A percentile compares a stretch with the other conserved stretches of the same genome.
phyloP scores from a whole-genome alignment of 1,140 invertebrate genomes.

The Centruroides vittatus region DNA sequence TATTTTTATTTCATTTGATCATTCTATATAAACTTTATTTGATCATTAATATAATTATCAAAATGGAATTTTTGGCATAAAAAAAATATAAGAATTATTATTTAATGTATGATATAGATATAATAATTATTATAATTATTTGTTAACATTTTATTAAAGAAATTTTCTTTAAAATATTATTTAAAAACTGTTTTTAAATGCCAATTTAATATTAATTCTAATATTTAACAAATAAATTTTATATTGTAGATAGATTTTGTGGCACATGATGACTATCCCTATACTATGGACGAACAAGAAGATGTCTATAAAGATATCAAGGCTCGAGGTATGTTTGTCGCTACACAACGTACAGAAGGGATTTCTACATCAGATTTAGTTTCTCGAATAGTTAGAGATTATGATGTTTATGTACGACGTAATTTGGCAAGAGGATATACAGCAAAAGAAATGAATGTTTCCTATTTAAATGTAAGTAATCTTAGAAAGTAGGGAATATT shows the following conservation, averaged over 20 bases:
- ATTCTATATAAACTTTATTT: no score
- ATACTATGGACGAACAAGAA: constrained; percentile 44
- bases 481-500: neutral
- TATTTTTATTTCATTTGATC: no score
- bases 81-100: no score
- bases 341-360: constrained; percentile 72
- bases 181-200: no score
- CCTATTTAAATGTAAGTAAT: constrained; percentile 66
- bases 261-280: constrained; percentile 96
- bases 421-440: constrained; percentile 94
- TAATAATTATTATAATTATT: no score
- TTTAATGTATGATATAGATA: no score
- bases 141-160: no score
- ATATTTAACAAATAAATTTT: no score
- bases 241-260: constrained; percentile 83
- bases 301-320: constrained; percentile 89
- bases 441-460: constrained; percentile 95
- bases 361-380: constrained; percentile 93
- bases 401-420: constrained; percentile 92
- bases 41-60: no score
- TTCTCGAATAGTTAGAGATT: constrained; percentile 92
- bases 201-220: no score
- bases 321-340: constrained; percentile 90
- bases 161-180: no score
- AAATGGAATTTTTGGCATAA: no score